A percentile compares a stretch with the other conserved stretches of the same genome.
phyloP scores from a whole-genome alignment of 2,888 invertebrate genomes.

The Rotaria sp. region DNA sequence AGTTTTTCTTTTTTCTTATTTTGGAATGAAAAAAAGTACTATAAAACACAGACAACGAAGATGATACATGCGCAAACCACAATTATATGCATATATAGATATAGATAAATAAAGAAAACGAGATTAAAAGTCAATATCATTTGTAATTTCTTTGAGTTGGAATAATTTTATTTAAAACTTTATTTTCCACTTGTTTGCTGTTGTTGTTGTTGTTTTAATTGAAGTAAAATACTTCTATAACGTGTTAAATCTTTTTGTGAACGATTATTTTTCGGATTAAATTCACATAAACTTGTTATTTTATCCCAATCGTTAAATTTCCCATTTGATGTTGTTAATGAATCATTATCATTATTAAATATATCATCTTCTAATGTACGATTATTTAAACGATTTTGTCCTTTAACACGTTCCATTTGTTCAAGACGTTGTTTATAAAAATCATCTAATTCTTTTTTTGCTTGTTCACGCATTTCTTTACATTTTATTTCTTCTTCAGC shows the following conservation, averaged over 20 bases:
- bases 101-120: not conserved
- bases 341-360: not conserved
- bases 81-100: not conserved
- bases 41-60: not conserved
- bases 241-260: slow-evolving; percentile 84
- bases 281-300: slow-evolving; percentile 89
- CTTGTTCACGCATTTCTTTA: slow-evolving; percentile 76
- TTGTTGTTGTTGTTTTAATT: slow-evolving; percentile 59
- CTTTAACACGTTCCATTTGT: slow-evolving; percentile 83
- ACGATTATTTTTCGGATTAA: slow-evolving; percentile 82
- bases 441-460: slow-evolving; percentile 91
- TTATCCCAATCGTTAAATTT: slow-evolving; percentile 76
- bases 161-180: too few species aligned
- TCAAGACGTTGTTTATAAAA: slow-evolving; percentile 95
- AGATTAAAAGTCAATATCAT: not conserved
- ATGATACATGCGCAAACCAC: not conserved
- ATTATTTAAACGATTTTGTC: slow-evolving; percentile 80
- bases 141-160: too few species aligned
- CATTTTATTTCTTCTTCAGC: slow-evolving; percentile 74
- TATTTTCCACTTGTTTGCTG: not conserved
- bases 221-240: slow-evolving; percentile 86
- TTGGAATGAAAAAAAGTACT: not conserved
- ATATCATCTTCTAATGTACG: slow-evolving; percentile 60
- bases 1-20: not conserved
- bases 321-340: not conserved